These are phyloP conservation scores for Callyntrura guangdongensis DNA, from an alignment of 2,888 invertebrate genomes.

Conservation along the genomic window DNA sequence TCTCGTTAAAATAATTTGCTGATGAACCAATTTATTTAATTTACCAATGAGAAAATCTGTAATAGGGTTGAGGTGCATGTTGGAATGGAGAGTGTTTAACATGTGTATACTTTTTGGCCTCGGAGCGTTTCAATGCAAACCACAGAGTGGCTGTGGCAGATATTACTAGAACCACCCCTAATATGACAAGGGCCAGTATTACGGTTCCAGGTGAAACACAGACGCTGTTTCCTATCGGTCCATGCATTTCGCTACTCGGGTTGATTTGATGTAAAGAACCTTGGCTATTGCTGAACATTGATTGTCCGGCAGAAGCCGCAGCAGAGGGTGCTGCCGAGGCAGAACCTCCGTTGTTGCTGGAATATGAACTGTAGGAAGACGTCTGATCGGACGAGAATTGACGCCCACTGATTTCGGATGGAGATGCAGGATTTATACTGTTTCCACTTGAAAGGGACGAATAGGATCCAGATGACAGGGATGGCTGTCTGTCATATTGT, in stretches of 20 bases:
- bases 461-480: slow-evolving; percentile 74
- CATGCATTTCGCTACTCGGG: slow-evolving; percentile 55
- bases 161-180: slow-evolving; percentile 84
- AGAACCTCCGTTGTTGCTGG: slow-evolving; percentile 50
- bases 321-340: slow-evolving; percentile 49
- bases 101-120: slow-evolving; percentile 83
- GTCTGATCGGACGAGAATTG: slow-evolving; percentile 63
- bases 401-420: slow-evolving; percentile 63
- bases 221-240: slow-evolving; percentile 75
- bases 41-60: slow-evolving; percentile 84
- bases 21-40: neutral
- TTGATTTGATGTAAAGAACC: slow-evolving; percentile 57
- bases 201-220: slow-evolving; percentile 84
- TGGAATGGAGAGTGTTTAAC: slow-evolving; percentile 81
- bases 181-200: slow-evolving; percentile 81
- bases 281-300: slow-evolving; percentile 59
- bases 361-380: slow-evolving; percentile 55
- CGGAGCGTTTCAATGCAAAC: slow-evolving; percentile 84
- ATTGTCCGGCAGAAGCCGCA: slow-evolving; percentile 60
- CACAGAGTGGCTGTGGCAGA: slow-evolving; percentile 84
- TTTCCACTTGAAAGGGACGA: slow-evolving; percentile 71
- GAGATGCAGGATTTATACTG: slow-evolving; percentile 51
- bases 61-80: slow-evolving; percentile 83
- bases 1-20: no score
- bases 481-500: slow-evolving; percentile 83